Percentiles rank a stretch among this genome's conserved stretches.
phyloP scores from a whole-genome alignment of 2,113 vertebrate species.

The Nothocercus nigrocapillus region DNA sequence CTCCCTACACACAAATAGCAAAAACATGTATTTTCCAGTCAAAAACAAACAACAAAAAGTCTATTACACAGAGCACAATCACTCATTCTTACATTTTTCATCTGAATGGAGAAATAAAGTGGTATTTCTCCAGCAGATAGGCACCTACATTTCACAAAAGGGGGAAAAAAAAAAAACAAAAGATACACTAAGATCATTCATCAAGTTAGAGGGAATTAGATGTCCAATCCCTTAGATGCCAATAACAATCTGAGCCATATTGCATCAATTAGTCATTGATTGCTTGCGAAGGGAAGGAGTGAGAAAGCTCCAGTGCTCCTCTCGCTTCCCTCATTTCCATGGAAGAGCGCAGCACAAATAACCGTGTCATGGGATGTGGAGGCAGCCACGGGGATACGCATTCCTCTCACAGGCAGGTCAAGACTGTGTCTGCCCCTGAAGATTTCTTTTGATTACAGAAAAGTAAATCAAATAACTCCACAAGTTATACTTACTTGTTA shows the following conservation, averaged over 20 bases:
- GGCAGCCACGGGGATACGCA: fast-evolving
- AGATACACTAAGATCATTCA: not conserved
- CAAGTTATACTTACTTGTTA: not conserved
- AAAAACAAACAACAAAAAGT: constrained; percentile 27
- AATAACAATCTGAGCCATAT: constrained; percentile 4
- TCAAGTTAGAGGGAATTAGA: not conserved
- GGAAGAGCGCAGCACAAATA: not conserved
- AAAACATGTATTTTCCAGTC: constrained; percentile 14
- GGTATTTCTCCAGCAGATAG: not conserved
- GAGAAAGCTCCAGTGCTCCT: not conserved
- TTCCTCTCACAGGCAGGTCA: not conserved
- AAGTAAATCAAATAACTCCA: not conserved
- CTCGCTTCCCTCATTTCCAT: not conserved
- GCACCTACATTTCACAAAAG: not conserved
- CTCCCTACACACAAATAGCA: not conserved
- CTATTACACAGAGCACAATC: not conserved
- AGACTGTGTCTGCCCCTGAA: not conserved
- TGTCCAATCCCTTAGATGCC: not conserved
- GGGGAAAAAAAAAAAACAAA: not conserved
- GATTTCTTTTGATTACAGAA: not conserved
- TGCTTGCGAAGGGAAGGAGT: constrained; percentile 8
- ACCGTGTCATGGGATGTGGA: fast-evolving
- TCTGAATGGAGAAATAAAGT: constrained; percentile 20
- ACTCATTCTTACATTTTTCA: constrained; percentile 14
- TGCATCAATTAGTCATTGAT: constrained; percentile 23